phyloP scores from a whole-genome alignment of 2,113 vertebrate species.

The Rhinoptilus africanus region DNA sequence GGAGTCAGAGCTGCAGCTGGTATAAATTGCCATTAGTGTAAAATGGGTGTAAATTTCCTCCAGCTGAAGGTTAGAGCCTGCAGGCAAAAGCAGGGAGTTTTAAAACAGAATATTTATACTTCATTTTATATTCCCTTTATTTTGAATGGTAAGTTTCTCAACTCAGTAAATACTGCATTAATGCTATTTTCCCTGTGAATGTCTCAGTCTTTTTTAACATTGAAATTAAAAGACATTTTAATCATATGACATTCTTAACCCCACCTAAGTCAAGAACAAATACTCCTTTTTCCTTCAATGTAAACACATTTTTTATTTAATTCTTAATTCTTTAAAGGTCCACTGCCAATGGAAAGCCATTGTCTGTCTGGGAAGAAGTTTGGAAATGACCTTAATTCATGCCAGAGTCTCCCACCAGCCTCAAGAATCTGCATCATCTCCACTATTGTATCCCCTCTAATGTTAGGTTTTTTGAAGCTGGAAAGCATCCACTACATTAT shows the following conservation, averaged over 20 bases:
- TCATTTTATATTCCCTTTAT: slow-evolving; percentile 24
- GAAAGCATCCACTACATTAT: slow-evolving; percentile 19
- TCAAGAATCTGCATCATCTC: slow-evolving; percentile 4
- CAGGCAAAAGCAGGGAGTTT: neutral
- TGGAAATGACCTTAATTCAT: slow-evolving; percentile 47
- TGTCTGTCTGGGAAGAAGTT: neutral
- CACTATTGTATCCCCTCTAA: slow-evolving; percentile 1
- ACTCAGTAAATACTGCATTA: neutral
- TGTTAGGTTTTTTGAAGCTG: neutral
- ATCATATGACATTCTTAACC: neutral
- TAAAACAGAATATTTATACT: slow-evolving; percentile 14
- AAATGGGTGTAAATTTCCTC: slow-evolving; percentile 57
- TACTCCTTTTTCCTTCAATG: neutral
- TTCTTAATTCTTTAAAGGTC: neutral
- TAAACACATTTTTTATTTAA: slow-evolving; percentile 7
- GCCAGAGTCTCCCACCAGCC: slow-evolving; percentile 24
- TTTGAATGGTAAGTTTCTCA: neutral
- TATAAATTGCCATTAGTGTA: slow-evolving; percentile 55
- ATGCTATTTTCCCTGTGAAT: neutral
- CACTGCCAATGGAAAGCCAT: slow-evolving; percentile 9
- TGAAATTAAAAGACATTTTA: neutral
- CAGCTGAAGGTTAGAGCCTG: slow-evolving; percentile 42
- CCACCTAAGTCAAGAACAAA: slow-evolving; percentile 23
- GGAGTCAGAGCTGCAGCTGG: neutral
- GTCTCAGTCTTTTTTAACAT: neutral